Evolutionary conservation across 1,140 invertebrate genomes (phyloP).

Genomic region (Dendroctonus valens): DNA sequence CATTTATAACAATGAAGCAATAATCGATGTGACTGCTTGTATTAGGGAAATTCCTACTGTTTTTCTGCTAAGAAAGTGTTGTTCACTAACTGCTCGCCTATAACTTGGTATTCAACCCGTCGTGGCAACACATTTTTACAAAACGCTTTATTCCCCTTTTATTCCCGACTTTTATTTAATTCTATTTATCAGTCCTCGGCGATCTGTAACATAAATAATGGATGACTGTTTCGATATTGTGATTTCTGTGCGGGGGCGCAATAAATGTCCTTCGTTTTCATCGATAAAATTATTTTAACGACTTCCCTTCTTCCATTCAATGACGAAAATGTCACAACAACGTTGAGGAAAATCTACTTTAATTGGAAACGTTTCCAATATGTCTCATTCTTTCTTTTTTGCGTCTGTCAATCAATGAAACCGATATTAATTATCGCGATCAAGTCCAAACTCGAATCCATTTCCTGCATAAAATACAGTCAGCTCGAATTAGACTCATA

Average conservation of each 20-base stretch:
- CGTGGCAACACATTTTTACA: slow-evolving; percentile 4
- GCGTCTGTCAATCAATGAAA: too few species aligned
- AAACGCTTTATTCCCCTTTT: neutral
- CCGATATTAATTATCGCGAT: too few species aligned
- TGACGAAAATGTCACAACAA: slow-evolving; percentile 25
- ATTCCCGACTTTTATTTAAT: slow-evolving; percentile 12
- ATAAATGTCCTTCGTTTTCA: slow-evolving; percentile 14
- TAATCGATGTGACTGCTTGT: too few species aligned
- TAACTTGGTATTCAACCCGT: too few species aligned
- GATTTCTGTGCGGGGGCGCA: slow-evolving; percentile 17
- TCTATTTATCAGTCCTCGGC: slow-evolving; percentile 19
- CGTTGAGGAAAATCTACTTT: slow-evolving; percentile 20
- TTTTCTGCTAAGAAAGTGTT: too few species aligned
- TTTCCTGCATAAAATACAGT: too few species aligned
- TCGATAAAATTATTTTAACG: slow-evolving; percentile 28
- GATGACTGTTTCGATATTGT: slow-evolving; percentile 19
- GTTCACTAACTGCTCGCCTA: too few species aligned
- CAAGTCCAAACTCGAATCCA: too few species aligned
- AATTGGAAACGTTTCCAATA: slow-evolving; percentile 13
- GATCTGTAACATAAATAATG: slow-evolving; percentile 21
- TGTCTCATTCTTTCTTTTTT: too few species aligned
- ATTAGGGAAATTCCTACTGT: too few species aligned
- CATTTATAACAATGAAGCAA: too few species aligned
- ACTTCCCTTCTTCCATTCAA: slow-evolving; percentile 19
- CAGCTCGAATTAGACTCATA: too few species aligned